Evolutionary conservation across 2,797 vertebrate genomes (phyloP), one percentile per base, ranked within the genome.

Genomic region (Sparus aurata): DNA sequence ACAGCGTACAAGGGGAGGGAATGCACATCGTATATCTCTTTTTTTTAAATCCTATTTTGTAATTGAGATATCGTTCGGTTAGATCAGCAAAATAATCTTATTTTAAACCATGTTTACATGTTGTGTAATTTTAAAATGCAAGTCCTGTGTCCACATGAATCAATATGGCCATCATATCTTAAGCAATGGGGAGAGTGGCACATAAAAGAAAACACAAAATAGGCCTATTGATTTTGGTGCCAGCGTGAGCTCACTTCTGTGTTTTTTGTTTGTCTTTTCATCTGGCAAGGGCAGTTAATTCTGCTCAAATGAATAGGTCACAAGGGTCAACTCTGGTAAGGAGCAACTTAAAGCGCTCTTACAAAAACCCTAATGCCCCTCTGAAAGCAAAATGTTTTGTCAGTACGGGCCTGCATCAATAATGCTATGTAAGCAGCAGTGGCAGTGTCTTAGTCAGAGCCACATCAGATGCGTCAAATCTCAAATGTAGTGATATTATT

Each of bases 251-350:
- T 94, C 93, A 92, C 90, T 91, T 92, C 89, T 90, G 86, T 87
- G 91, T 91, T 92, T 92, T 94, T 92, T 92, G 89, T 94, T 94
- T 92, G 91, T 92, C 94, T 95, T 94, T 95, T 95, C 94, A 95
- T 94, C 91, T 94, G 93, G 93, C 93, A 93, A 89, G 90, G 91
- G 85, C 91, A 90, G 92, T 95, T 95, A 94, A 94, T 95, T 95
- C 93, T 94, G 93, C 94, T 94, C 91, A 92, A 94, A 93, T 90
- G 93, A 93, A 93, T 87, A 80, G 93, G 93, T 95, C 93, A 80
- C 78, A 70, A 59, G 81, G 93, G 93, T 95, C 93, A 95, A 88
- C 92, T 88, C 86, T 82, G 85, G 92, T 92, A 94, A 93, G 93
- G 89, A 93, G 85, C 86, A 91, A 93, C 91, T 90, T 91, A 92